A percentile compares a stretch with the other conserved stretches of the same genome.
phyloP scores from a whole-genome alignment of 1,140 invertebrate species.

The Drosophila sp. region DNA sequence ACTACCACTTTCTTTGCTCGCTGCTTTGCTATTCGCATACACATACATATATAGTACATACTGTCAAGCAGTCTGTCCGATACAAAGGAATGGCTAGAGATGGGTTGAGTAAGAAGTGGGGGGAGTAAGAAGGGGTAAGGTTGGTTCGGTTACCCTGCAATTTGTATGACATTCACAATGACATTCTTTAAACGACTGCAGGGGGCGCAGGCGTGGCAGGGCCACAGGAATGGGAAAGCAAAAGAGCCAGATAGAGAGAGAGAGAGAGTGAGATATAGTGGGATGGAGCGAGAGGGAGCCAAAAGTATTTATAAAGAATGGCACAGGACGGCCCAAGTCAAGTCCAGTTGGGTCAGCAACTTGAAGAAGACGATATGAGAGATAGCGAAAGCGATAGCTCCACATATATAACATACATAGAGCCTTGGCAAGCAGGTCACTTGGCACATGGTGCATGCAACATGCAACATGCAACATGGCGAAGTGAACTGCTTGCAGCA shows the following conservation, averaged over 20 bases:
- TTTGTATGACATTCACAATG: conserved; percentile 74
- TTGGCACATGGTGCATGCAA: conserved; percentile 17
- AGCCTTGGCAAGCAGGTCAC: conserved; percentile 48
- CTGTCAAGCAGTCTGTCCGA: background rate
- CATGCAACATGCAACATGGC: conserved; percentile 17
- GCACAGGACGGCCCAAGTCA: conserved; percentile 15
- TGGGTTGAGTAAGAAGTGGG: background rate
- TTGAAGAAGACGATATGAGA: conserved; percentile 29
- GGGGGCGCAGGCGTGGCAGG: no score
- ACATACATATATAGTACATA: background rate
- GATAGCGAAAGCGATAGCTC: conserved; percentile 40
- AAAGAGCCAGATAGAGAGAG: no score
- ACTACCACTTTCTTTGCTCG: conserved; percentile 4
- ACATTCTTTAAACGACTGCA: conserved; percentile 40
- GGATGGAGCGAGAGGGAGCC: background rate
- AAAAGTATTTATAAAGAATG: conserved; percentile 53
- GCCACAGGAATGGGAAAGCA: no score
- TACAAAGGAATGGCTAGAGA: background rate
- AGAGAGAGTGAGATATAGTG: no score
- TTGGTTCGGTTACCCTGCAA: conserved; percentile 49
- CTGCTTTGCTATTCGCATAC: background rate
- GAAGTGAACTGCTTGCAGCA: conserved; percentile 28
- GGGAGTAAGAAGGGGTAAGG: no score
- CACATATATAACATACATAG: background rate
- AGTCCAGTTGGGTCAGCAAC: conserved; percentile 4